A percentile compares a stretch with the other conserved stretches of the same genome.
Evolutionary conservation across 2,113 vertebrate species (phyloP).

Genomic region (Brachypodius melanocephalos): DNA sequence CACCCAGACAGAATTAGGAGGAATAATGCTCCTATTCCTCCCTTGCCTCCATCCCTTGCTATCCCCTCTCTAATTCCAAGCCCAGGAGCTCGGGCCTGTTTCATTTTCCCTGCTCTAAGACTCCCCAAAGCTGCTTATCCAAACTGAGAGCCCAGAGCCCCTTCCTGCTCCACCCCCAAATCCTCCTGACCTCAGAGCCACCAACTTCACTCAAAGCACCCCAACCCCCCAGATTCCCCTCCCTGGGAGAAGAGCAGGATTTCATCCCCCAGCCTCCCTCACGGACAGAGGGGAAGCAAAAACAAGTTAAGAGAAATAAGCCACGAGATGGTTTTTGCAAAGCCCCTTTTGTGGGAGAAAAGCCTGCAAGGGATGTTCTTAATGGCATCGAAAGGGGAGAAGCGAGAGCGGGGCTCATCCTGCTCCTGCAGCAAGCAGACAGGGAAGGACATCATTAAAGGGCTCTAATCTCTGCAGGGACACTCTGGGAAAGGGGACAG

Average conservation of each 20-base stretch:
- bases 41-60: not conserved
- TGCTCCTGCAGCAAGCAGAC: not conserved
- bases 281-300: not conserved
- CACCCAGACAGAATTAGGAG: not conserved
- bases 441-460: not conserved
- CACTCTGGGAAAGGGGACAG: not conserved
- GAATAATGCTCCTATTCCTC: not conserved
- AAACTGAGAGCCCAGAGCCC: not conserved
- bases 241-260: constrained; percentile 9
- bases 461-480: not conserved
- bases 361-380: not conserved
- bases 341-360: not conserved
- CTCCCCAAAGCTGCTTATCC: constrained; percentile 15
- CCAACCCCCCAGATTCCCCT: not conserved
- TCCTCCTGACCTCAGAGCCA: not conserved
- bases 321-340: constrained; percentile 4
- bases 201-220: not conserved
- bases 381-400: not conserved
- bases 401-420: not conserved
- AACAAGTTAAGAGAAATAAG: constrained; percentile 36
- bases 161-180: constrained; percentile 15
- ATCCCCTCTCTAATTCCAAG: not conserved
- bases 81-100: not conserved
- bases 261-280: not conserved
- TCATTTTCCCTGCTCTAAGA: not conserved